Evolutionary conservation across 2,888 invertebrate species (phyloP).

Genomic region (Scaptodrosophila latifasciaeformis): DNA sequence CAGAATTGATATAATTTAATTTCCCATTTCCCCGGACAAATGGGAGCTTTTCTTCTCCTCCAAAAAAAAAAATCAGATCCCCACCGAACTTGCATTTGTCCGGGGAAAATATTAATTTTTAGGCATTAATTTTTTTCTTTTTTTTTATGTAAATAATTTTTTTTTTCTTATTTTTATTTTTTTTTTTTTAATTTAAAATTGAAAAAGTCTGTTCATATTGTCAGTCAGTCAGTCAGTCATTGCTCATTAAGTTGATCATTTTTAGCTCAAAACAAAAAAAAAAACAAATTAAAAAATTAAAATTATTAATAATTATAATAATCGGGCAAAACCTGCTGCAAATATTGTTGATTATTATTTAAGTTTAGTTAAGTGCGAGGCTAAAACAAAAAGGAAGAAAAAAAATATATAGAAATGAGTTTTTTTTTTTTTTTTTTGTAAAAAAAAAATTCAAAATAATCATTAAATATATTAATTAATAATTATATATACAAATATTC

Average conservation of each 20-base stretch:
- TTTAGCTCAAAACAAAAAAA: too few relatives aligned
- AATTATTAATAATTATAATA: conserved; percentile 6
- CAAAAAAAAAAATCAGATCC: too few relatives aligned
- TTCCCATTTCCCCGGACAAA: too few relatives aligned
- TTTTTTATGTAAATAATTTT: conserved; percentile 21
- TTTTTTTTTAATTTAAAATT: conserved; percentile 5
- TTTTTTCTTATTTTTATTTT: conserved; percentile 12
- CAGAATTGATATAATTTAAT: too few relatives aligned
- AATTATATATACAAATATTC: conserved; percentile 2
- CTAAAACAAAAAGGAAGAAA: too few relatives aligned
- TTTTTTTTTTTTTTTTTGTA: conserved; percentile 4
- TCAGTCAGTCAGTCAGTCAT: conserved; percentile 45
- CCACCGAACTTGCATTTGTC: too few relatives aligned
- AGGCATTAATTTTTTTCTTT: too few relatives aligned
- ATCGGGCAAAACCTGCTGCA: conserved; percentile 29
- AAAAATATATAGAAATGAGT: conserved; percentile 24
- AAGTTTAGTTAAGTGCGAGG: conserved; percentile 75
- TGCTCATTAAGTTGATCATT: too few relatives aligned
- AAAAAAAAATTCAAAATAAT: too few relatives aligned
- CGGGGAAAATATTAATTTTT: too few relatives aligned
- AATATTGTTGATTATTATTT: conserved; percentile 75
- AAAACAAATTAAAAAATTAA: conserved; percentile 27
- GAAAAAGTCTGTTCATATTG: conserved; percentile 10
- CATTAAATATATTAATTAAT: neutral
- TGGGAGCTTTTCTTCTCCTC: too few relatives aligned